Evolutionary conservation across 2,888 invertebrate genomes (phyloP), one percentile per base, ranked within the genome.

Genomic region (Rhorus exstirpatorius): DNA sequence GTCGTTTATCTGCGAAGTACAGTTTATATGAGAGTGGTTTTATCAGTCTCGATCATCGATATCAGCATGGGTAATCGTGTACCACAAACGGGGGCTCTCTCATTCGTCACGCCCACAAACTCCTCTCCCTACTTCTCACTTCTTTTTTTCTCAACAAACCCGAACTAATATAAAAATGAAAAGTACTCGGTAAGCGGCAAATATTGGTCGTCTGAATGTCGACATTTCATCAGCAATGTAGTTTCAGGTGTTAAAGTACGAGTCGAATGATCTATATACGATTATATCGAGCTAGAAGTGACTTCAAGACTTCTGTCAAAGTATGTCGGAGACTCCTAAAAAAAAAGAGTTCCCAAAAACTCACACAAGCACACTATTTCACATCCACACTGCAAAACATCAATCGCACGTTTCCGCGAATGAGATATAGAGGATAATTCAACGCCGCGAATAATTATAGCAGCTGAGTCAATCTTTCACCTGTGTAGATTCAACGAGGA

Each of bases 21-120:
- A 87, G 87, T 88, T 89, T 90, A 90, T 90, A 90, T 61, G 86
- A 81, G 58, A 68, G 44, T 49, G 83, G 12, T 58, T 90, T 89
- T 90, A 90, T 90, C 90, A 89, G 87, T 76, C 44, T 4, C 41
- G 68, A 61, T 71, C 76, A 51, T 83, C 84, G 80, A 86, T 89
- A 90, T 90, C 89, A 84, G 82, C 19, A 0, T 61, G 35, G 46
- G 38, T 75, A 76, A 80, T 76, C 58, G 65, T 65, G n/a, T 58
- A 38, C 8, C 70, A 26, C 68, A 24, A 63, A 53, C 58, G 55
- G 82, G 83, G 82, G 81, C 80, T 74, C 60, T 60, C 46, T 63
- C 78, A 19, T 79, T 75, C 63, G 63, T 58, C 80, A 75, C 75
- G 63, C 67, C 60, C 65, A 38, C 68, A 31, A 12, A 0, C 17